Percentiles rank a stretch among this genome's conserved stretches.
phyloP scores from a whole-genome alignment of 2,888 invertebrate genomes.

The Hybos culiciformis region DNA sequence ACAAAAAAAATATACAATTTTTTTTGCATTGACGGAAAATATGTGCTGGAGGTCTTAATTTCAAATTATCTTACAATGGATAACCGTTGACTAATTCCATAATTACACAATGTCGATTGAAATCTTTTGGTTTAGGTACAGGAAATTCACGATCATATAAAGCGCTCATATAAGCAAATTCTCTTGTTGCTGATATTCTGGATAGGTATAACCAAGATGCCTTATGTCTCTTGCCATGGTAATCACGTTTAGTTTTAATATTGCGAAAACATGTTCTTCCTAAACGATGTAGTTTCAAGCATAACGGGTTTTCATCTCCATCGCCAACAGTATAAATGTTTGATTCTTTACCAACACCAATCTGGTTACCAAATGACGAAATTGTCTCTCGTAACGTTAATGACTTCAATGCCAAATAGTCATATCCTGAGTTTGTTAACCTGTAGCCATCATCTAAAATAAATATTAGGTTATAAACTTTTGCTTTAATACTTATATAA shows the following conservation, averaged over 20 bases:
- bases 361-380: conserved; percentile 89
- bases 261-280: conserved; percentile 95
- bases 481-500: not conserved
- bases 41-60: not conserved
- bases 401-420: conserved; percentile 87
- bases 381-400: conserved; percentile 65
- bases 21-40: too few relatives aligned
- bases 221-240: conserved; percentile 79
- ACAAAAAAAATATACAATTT: too few relatives aligned
- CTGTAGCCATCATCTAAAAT: conserved; percentile 84
- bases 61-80: conserved; percentile 49
- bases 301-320: conserved; percentile 63
- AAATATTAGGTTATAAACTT: not conserved
- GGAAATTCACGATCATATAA: conserved; percentile 81
- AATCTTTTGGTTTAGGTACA: conserved; percentile 88
- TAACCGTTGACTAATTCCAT: conserved; percentile 85
- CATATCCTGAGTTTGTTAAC: conserved; percentile 90
- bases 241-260: conserved; percentile 90
- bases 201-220: conserved; percentile 95
- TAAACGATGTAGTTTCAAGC: conserved; percentile 80
- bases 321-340: conserved; percentile 85
- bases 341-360: conserved; percentile 97
- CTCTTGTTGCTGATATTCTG: conserved; percentile 90
- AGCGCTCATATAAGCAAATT: conserved; percentile 96
- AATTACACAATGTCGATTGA: conserved; percentile 87